Base-by-base conservation (phyloP, 2,888 invertebrate genomes). In the Altica lythri region DNA sequence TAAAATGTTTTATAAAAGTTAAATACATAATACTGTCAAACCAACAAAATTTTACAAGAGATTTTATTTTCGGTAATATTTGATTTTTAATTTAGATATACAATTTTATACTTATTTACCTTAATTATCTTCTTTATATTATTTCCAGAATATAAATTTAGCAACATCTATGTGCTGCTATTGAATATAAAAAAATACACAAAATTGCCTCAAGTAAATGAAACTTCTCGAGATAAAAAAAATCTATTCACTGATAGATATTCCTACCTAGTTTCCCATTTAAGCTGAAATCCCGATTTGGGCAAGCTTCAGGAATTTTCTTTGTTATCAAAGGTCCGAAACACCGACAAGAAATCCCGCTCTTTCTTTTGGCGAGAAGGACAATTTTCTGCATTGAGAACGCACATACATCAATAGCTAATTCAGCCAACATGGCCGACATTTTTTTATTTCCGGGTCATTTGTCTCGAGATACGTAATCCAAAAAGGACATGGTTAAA, bases 401-500 rank as follows among this genome's bases (percentile, higher is more conserved):
- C 42, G 13, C 16, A 42, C 42, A 50, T 50, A 50, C 43, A 50
- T 50, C 50, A 50, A 44, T 50, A 43, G 43, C 35, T 50, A 50
- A 44, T 43, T 50, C 50, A 35, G 35, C 43, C 27, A 35, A 43
- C 22, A 43, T 50, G 25, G 50, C 43, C 34, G 43, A 50, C 27
- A 50, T 43, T 50, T 50, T 44, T 50, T 43, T 50, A 50, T 50
- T 50, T 50, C 43, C 50, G 50, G 50, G 43, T 50, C 43, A 50
- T 50, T 50, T 50, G 27, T 50, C 43, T 17, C 27, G 13, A 43
- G 50, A 50, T 43, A 50, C 35, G 43, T 50, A 43, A 43, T 50
- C 35, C 50, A 18, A 42, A 49, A 49, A 14, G 49, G 49, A 35
- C 50, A 50, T 43, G 50, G 43, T 43, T 50, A 50, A 44, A 50